Conservation (phyloP, 1,140 invertebrate species). For the Anastatus disparis region DNA sequence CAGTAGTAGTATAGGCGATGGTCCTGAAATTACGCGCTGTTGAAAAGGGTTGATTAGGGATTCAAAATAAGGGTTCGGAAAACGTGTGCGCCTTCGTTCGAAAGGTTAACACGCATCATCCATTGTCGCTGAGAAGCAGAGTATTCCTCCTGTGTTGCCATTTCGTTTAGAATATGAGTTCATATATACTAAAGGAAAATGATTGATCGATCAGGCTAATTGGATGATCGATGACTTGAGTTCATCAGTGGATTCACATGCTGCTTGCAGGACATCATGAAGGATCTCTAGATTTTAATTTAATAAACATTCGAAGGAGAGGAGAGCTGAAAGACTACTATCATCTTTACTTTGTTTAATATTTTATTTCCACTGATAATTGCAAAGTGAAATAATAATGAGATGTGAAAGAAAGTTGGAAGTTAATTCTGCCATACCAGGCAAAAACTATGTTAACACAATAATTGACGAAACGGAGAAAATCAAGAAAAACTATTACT, state of each 20-base stretch:
- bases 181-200: conserved; percentile 55
- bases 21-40: conserved; percentile 62
- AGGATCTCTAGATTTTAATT: not conserved
- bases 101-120: too few species aligned
- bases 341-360: conserved; percentile 17
- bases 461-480: too few species aligned
- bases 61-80: conserved; percentile 61
- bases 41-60: conserved; percentile 69
- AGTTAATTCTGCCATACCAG: too few species aligned
- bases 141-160: too few species aligned
- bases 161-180: too few species aligned
- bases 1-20: conserved; percentile 42
- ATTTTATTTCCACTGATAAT: conserved; percentile 26
- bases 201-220: conserved; percentile 65
- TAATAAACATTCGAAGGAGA: not conserved
- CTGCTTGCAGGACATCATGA: not conserved
- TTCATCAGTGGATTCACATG: conserved; percentile 51
- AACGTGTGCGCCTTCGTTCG: too few species aligned
- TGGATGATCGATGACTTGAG: conserved; percentile 65
- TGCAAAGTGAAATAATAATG: too few species aligned
- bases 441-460: too few species aligned
- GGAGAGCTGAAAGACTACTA: not conserved
- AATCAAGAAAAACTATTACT: too few species aligned
- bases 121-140: too few species aligned
- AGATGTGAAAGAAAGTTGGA: too few species aligned